These are phyloP conservation scores for Aphelinus atriplicis DNA, from an alignment of 1,140 invertebrate genomes.

Conservation along the genomic window DNA sequence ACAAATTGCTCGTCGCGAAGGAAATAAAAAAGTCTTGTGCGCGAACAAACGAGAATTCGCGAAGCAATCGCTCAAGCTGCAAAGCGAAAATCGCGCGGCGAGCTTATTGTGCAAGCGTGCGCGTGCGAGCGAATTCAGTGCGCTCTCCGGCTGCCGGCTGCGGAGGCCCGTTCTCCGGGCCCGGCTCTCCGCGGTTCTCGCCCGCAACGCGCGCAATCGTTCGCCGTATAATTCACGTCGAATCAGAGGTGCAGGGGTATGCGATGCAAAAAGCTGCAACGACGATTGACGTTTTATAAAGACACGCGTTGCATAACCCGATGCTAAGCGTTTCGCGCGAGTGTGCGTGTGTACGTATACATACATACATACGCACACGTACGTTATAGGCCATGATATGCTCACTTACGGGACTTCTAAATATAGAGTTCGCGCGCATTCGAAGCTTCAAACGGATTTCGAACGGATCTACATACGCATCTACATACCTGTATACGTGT, in stretches of 20 bases:
- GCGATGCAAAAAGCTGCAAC: conserved; percentile 27
- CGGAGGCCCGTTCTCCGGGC: neutral
- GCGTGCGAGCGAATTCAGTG: no score
- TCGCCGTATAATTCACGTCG: conserved; percentile 7
- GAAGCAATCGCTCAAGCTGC: no score
- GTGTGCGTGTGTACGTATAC: neutral
- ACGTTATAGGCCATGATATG: no score
- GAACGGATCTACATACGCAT: conserved; percentile 20
- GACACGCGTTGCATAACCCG: conserved; percentile 36
- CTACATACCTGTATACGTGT: no score
- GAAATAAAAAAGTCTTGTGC: no score
- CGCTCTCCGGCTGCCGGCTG: no score
- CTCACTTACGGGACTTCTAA: conserved; percentile 41
- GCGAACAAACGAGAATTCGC: no score
- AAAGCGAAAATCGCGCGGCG: no score
- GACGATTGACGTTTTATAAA: conserved; percentile 36
- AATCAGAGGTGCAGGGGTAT: neutral
- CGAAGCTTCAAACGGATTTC: conserved; percentile 35
- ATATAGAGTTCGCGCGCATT: conserved; percentile 42
- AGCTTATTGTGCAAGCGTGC: no score
- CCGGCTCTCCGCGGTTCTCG: conserved; percentile 1
- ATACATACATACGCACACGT: no score
- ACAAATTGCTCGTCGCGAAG: no score
- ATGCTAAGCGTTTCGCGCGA: conserved; percentile 8
- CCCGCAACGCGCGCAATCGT: neutral